A percentile compares a stretch with the other conserved stretches of the same genome.
Conservation (phyloP, 1,140 invertebrate genomes). For the Gonatopus flavifemur region DNA sequence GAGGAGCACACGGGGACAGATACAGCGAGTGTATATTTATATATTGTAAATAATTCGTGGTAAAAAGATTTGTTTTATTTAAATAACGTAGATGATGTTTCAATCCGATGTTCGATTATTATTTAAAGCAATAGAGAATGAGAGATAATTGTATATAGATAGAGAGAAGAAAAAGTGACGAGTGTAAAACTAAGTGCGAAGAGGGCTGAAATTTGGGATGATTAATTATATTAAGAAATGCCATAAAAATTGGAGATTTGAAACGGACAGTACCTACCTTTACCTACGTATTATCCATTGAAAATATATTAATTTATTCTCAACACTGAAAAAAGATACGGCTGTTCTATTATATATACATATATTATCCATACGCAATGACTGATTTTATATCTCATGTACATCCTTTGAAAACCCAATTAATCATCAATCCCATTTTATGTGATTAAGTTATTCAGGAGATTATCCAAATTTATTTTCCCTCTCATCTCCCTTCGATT, state of each 20-base stretch:
- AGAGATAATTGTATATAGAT: conserved; percentile 40
- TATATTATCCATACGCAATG: too few species aligned
- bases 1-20: conserved; percentile 13
- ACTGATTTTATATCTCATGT: too few species aligned
- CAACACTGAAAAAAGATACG: conserved; percentile 43
- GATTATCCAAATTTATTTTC: too few species aligned
- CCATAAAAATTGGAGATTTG: conserved; percentile 47
- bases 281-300: conserved; percentile 59
- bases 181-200: background rate
- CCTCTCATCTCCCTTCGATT: too few species aligned
- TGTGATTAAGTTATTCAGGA: too few species aligned
- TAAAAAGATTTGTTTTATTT: conserved; percentile 43
- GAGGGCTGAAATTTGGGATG: conserved; percentile 25
- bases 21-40: conserved; percentile 39
- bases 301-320: conserved; percentile 62
- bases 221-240: conserved; percentile 33
- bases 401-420: too few species aligned
- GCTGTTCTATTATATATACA: conserved; percentile 28
- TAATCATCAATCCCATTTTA: too few species aligned
- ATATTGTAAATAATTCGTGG: conserved; percentile 56
- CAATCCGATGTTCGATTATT: conserved; percentile 48
- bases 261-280: conserved; percentile 55
- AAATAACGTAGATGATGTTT: conserved; percentile 47
- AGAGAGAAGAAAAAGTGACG: conserved; percentile 14
- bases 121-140: conserved; percentile 52